Percentiles rank a stretch among this genome's conserved stretches.
These are phyloP conservation scores for Tachina fera DNA, from an alignment of 2,888 invertebrate genomes.

Conservation along the genomic window DNA sequence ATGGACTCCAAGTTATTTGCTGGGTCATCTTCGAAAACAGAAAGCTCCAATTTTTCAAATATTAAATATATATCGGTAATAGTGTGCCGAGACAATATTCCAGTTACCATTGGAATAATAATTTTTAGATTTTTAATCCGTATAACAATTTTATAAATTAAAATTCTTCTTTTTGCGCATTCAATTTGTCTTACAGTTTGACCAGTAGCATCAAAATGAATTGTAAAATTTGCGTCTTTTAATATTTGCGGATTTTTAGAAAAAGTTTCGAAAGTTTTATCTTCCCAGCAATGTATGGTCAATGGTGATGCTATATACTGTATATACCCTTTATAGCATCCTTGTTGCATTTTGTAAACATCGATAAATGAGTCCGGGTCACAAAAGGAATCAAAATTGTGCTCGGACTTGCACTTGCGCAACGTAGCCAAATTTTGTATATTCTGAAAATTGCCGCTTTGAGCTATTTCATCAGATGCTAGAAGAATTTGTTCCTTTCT, in stretches of 20 bases:
- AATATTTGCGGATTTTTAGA: neutral
- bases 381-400: conserved; percentile 4
- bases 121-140: conserved; percentile 1
- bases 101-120: conserved; percentile 11
- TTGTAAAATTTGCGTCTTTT: conserved; percentile 22
- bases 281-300: conserved; percentile 9
- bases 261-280: conserved; percentile 24
- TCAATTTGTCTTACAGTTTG: conserved; percentile 27
- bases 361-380: conserved; percentile 21
- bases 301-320: conserved; percentile 19
- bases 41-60: conserved; percentile 9
- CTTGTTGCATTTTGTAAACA: conserved; percentile 13
- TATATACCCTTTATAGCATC: conserved; percentile 2
- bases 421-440: conserved; percentile 24
- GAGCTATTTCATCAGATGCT: conserved; percentile 41
- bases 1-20: no score
- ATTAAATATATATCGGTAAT: neutral
- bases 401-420: conserved; percentile 25
- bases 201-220: conserved; percentile 36
- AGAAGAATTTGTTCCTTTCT: neutral
- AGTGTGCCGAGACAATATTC: conserved; percentile 2
- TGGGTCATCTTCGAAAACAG: no score
- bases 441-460: conserved; percentile 39
- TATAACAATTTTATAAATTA: conserved; percentile 13
- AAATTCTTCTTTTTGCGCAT: conserved; percentile 14